phyloP scores from a whole-genome alignment of 2,888 invertebrate genomes.

The Oithona nana region DNA sequence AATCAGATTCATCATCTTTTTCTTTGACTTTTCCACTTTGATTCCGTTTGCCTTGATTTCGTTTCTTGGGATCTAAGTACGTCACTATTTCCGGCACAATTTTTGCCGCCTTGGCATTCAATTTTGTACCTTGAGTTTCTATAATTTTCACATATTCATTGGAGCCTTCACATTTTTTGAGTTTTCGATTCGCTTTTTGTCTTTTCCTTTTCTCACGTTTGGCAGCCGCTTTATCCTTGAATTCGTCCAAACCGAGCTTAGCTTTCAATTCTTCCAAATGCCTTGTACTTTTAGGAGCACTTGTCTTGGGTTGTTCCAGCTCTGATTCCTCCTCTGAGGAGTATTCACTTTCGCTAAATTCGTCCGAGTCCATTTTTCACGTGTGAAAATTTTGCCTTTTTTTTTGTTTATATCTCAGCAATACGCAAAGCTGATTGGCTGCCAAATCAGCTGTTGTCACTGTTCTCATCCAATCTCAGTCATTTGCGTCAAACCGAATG shows the following conservation, averaged over 20 bases:
- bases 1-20: slow-evolving; percentile 17
- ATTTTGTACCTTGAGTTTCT: background rate
- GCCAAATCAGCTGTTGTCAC: background rate
- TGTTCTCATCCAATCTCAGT: background rate
- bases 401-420: background rate
- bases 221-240: background rate
- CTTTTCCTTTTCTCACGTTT: slow-evolving; percentile 2
- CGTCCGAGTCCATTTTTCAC: background rate
- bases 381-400: background rate
- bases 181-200: background rate
- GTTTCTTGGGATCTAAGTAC: background rate
- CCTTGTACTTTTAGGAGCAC: background rate
- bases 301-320: background rate
- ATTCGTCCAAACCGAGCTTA: background rate
- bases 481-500: background rate
- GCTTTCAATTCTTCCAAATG: slow-evolving; percentile 1
- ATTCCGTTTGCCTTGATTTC: background rate
- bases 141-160: background rate
- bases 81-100: background rate
- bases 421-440: too few relatives aligned
- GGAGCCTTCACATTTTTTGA: background rate
- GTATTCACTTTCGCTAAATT: background rate
- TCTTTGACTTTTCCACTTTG: background rate
- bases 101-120: background rate
- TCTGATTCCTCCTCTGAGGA: background rate